Conservation (phyloP, 2,797 vertebrate genomes). For the Hoplostethus mediterraneus region DNA sequence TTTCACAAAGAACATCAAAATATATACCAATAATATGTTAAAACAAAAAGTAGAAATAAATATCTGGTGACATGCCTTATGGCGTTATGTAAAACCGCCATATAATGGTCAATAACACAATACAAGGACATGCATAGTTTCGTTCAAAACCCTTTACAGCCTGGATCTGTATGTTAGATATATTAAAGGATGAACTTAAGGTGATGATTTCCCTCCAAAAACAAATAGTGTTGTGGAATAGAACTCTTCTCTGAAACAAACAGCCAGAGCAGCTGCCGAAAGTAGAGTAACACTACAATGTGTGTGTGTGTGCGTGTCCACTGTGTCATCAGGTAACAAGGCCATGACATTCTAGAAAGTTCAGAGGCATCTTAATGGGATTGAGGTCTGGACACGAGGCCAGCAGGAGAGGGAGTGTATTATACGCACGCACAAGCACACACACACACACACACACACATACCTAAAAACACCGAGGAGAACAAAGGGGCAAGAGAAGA, state of each 20-base stretch:
- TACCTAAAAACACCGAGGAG: neutral
- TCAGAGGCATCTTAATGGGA: constrained; percentile 75
- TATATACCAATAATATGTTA: no score
- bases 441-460: constrained; percentile 2
- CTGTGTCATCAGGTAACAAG: constrained; percentile 59
- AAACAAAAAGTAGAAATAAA: no score
- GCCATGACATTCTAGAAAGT: constrained; percentile 73
- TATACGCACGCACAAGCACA: constrained; percentile 3
- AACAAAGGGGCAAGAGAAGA: constrained; percentile 40
- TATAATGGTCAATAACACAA: no score
- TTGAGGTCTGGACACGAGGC: constrained; percentile 52
- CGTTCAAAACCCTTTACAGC: no score
- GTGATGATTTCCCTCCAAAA: no score
- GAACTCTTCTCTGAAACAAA: constrained; percentile 31
- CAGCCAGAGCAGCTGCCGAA: constrained; percentile 29
- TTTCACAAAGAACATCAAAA: no score
- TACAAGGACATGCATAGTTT: no score
- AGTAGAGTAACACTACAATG: constrained; percentile 35
- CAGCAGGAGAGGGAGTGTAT: constrained; percentile 8
- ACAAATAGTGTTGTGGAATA: no score
- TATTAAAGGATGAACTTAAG: no score
- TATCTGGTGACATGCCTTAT: no score
- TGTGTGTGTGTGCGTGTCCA: neutral
- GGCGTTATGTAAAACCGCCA: no score
- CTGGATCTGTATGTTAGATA: no score